Conservation (phyloP, 1,140 invertebrate species). For the Heliconius hewitsoni region DNA sequence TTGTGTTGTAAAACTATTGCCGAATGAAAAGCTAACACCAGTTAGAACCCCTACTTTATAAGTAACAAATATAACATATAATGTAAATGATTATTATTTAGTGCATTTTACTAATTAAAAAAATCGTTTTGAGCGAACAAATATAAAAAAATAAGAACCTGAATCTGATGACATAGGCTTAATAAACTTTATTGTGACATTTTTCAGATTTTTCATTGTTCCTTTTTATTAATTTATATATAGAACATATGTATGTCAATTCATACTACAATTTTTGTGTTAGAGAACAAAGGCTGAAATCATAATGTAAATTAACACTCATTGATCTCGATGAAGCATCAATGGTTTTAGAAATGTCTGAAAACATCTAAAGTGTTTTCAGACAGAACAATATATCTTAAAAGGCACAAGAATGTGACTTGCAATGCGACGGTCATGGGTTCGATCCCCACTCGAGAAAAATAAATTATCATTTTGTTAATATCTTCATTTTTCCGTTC, state of each 20-base stretch:
- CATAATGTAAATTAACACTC: background rate
- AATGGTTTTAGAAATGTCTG: too few relatives aligned
- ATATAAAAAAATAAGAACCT: too few relatives aligned
- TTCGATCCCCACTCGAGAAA: too few relatives aligned
- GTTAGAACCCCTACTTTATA: background rate
- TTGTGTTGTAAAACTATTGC: constrained; percentile 69
- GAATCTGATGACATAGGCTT: too few relatives aligned
- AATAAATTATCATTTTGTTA: too few relatives aligned
- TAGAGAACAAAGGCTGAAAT: too few relatives aligned
- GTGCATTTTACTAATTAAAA: background rate
- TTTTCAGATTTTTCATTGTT: background rate
- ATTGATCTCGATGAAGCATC: background rate
- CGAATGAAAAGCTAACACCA: constrained; percentile 57
- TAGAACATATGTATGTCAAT: too few relatives aligned
- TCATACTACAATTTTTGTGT: too few relatives aligned
- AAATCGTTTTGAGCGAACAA: background rate
- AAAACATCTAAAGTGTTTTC: background rate
- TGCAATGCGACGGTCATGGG: too few relatives aligned
- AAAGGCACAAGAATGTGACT: too few relatives aligned
- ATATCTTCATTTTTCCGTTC: too few relatives aligned
- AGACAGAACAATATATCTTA: background rate
- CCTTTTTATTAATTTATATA: too few relatives aligned
- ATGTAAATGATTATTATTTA: background rate
- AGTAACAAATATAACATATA: background rate
- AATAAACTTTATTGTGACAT: background rate